Evolutionary conservation across 2,797 vertebrate species (phyloP).

Genomic region (Pampus argenteus): DNA sequence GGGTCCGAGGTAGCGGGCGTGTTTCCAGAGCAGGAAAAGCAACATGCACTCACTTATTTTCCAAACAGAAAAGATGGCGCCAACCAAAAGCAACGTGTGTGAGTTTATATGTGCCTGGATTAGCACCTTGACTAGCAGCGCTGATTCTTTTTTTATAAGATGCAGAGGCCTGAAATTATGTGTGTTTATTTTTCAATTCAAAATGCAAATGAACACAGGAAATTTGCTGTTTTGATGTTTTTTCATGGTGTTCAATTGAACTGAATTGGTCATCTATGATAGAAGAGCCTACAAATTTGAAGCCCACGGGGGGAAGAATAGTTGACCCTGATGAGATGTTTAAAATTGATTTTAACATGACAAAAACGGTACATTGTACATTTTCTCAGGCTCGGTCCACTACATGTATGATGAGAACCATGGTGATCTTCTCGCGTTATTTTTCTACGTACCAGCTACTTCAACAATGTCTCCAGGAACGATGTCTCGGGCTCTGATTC

Average conservation of each 20-base stretch:
- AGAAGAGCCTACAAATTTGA: not conserved
- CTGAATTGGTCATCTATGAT: too few relatives aligned
- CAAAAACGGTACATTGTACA: not conserved
- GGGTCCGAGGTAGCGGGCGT: too few relatives aligned
- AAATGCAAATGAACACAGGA: not conserved
- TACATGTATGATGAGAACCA: not conserved
- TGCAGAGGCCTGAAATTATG: not conserved
- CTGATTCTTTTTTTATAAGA: too few relatives aligned
- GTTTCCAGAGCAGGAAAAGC: too few relatives aligned
- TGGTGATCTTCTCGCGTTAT: not conserved
- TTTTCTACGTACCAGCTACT: slow-evolving; percentile 79
- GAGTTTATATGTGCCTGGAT: too few relatives aligned
- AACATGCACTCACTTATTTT: too few relatives aligned
- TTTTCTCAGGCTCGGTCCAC: not conserved
- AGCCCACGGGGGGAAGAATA: not conserved
- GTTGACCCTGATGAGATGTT: not conserved
- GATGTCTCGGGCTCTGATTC: slow-evolving; percentile 84
- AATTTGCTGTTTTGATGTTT: too few relatives aligned
- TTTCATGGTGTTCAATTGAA: too few relatives aligned
- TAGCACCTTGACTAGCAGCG: too few relatives aligned
- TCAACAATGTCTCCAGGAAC: slow-evolving; percentile 88
- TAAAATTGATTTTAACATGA: not conserved
- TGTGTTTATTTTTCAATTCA: not conserved
- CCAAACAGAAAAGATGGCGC: too few relatives aligned
- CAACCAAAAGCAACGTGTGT: too few relatives aligned